A percentile compares a stretch with the other conserved stretches of the same genome.
phyloP scores from a whole-genome alignment of 2,113 vertebrate genomes.

The Caretta caretta region DNA sequence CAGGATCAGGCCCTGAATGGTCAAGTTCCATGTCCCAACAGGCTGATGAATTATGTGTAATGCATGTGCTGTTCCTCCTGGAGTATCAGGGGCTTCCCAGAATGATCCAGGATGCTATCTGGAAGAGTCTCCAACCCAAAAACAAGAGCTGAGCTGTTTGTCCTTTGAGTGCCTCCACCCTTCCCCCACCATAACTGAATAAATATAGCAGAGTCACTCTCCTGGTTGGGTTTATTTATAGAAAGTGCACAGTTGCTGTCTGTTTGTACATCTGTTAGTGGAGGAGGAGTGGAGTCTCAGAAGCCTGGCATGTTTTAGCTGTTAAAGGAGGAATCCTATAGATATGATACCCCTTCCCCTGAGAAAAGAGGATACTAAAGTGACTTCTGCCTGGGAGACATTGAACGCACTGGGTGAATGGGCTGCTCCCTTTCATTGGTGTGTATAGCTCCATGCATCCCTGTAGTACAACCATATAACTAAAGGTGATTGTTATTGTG shows the following conservation, averaged over 20 bases:
- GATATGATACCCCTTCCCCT: background rate
- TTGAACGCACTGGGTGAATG: background rate
- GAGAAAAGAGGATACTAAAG: background rate
- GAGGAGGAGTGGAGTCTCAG: background rate
- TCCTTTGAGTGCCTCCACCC: background rate
- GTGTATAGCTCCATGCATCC: background rate
- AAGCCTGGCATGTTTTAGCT: background rate
- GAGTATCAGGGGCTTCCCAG: background rate
- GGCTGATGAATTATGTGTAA: background rate
- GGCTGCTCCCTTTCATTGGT: background rate
- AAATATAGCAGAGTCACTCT: constrained; percentile 58
- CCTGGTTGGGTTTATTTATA: constrained; percentile 37
- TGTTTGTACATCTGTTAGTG: background rate
- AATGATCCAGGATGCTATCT: background rate
- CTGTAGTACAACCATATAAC: background rate
- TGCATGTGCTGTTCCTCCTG: background rate
- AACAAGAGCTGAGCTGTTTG: background rate
- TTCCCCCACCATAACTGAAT: background rate
- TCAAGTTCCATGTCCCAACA: background rate
- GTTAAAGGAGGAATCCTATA: background rate
- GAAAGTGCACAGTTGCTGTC: constrained; percentile 19
- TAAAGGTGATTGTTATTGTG: background rate
- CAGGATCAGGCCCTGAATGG: background rate
- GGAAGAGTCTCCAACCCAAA: background rate
- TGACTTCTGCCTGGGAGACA: background rate